A percentile compares a stretch with the other conserved stretches of the same genome.
phyloP scores from a whole-genome alignment of 2,888 invertebrate genomes.

The Nemotelus pantherinus region DNA sequence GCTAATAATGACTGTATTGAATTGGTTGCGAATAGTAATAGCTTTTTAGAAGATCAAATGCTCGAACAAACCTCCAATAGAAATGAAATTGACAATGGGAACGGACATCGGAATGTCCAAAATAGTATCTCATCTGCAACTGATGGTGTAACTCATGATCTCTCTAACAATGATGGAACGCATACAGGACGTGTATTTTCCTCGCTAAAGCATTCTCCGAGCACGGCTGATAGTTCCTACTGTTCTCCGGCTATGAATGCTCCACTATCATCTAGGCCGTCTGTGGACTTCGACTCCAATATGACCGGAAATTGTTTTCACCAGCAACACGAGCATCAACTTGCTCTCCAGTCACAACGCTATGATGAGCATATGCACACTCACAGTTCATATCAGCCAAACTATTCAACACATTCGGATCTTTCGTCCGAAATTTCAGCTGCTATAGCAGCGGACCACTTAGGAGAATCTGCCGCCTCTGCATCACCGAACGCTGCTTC shows the following conservation, averaged over 20 bases:
- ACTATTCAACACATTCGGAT: conserved; percentile 75
- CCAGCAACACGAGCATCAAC: conserved; percentile 47
- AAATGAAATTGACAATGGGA: too few species aligned
- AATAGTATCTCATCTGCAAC: too few species aligned
- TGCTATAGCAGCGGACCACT: conserved; percentile 76
- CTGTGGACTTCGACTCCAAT: conserved; percentile 24
- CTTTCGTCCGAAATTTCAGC: conserved; percentile 81
- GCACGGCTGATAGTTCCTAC: conserved; percentile 49
- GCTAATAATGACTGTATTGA: conserved; percentile 65
- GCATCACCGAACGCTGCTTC: conserved; percentile 75
- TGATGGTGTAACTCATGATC: too few species aligned
- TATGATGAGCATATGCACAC: conserved; percentile 54
- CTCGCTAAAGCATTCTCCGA: conserved; percentile 61
- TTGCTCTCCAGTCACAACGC: conserved; percentile 48
- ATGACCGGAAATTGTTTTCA: conserved; percentile 43
- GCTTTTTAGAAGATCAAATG: conserved; percentile 49
- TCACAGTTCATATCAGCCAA: conserved; percentile 61
- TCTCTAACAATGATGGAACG: too few species aligned
- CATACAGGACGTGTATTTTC: conserved; percentile 53
- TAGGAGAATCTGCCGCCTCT: conserved; percentile 72
- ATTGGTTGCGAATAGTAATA: conserved; percentile 59
- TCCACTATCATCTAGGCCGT: conserved; percentile 40
- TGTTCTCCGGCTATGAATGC: conserved; percentile 49
- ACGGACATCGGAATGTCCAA: too few species aligned
- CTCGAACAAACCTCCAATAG: too few species aligned